A percentile compares a stretch with the other conserved stretches of the same genome.
phyloP scores from a whole-genome alignment of 2,888 invertebrate genomes.

The Drosophila affinis region DNA sequence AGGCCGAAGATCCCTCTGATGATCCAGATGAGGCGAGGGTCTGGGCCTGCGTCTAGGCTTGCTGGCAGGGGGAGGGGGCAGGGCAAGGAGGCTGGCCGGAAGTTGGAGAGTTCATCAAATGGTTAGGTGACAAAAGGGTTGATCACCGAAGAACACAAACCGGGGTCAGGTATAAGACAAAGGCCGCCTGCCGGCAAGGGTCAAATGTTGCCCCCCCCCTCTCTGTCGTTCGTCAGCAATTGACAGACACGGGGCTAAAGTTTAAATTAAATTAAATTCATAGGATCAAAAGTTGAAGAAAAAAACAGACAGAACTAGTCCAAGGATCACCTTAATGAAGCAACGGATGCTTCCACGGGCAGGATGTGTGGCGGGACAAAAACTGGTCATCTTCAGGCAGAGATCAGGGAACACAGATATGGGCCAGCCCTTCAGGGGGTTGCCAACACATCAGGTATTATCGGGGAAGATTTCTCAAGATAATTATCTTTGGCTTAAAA shows the following conservation, averaged over 20 bases:
- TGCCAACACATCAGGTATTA: neutral
- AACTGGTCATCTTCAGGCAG: constrained; percentile 32
- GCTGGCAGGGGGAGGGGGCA: constrained; percentile 18
- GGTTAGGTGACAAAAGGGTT: constrained; percentile 74
- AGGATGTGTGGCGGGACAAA: constrained; percentile 45
- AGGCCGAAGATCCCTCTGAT: constrained; percentile 47
- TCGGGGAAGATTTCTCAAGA: neutral
- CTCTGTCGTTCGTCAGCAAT: constrained; percentile 47
- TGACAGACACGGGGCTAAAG: constrained; percentile 68
- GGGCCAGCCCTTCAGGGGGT: constrained; percentile 22
- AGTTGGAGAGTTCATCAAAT: constrained; percentile 71
- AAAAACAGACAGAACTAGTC: neutral
- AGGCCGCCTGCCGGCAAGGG: constrained; percentile 58
- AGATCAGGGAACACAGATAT: constrained; percentile 25
- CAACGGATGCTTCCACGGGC: constrained; percentile 31
- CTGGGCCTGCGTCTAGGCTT: neutral
- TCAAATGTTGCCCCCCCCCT: constrained; percentile 56
- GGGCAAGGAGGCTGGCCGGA: constrained; percentile 52
- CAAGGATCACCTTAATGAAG: constrained; percentile 46
- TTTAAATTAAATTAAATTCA: constrained; percentile 76
- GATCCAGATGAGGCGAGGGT: constrained; percentile 17
- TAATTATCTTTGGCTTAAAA: no score
- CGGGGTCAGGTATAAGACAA: constrained; percentile 70
- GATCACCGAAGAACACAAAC: constrained; percentile 52
- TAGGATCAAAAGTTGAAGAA: constrained; percentile 66